A percentile compares a stretch with the other conserved stretches of the same genome.
Evolutionary conservation across 2,888 invertebrate species (phyloP).

Genomic region (Chrysomela aeneicollis): DNA sequence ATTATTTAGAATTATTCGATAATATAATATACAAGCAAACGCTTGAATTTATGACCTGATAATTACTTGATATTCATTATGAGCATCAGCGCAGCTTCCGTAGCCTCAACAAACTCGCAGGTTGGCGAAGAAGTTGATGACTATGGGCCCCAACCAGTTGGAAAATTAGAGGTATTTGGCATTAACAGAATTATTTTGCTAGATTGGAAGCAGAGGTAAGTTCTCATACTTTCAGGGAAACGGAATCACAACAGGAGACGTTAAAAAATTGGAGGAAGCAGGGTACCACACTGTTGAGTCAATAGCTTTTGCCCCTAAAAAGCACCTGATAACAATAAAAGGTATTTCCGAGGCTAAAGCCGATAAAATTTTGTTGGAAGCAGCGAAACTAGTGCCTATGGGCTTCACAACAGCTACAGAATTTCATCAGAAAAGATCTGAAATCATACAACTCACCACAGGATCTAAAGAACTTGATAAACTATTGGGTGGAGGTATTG

Average conservation of each 20-base stretch:
- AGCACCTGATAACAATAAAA: slow-evolving; percentile 85
- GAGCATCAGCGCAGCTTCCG: slow-evolving; percentile 60
- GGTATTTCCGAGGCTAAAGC: slow-evolving; percentile 98
- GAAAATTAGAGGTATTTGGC: slow-evolving; percentile 78
- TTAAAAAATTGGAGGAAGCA: slow-evolving; percentile 92
- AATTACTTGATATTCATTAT: slow-evolving; percentile 31
- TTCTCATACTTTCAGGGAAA: slow-evolving; percentile 71
- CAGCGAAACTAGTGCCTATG: slow-evolving; percentile 93
- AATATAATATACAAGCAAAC: too few species aligned
- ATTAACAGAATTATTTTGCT: too few species aligned
- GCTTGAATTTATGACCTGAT: neutral
- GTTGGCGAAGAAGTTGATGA: slow-evolving; percentile 70
- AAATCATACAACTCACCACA: slow-evolving; percentile 93
- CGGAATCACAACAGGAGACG: slow-evolving; percentile 89
- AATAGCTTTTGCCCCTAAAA: slow-evolving; percentile 94
- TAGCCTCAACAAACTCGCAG: slow-evolving; percentile 62
- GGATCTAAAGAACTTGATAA: slow-evolving; percentile 95
- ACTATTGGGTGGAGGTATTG: slow-evolving; percentile 92
- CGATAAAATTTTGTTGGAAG: slow-evolving; percentile 90
- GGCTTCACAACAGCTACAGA: slow-evolving; percentile 98
- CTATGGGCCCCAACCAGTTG: slow-evolving; percentile 75
- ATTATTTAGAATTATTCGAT: too few species aligned
- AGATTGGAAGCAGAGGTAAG: neutral
- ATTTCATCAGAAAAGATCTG: slow-evolving; percentile 93
- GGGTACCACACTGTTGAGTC: slow-evolving; percentile 96